Evolutionary conservation across 2,888 invertebrate genomes (phyloP), one percentile per base, ranked within the genome.

Genomic region (Lasioglossum zephyrum): DNA sequence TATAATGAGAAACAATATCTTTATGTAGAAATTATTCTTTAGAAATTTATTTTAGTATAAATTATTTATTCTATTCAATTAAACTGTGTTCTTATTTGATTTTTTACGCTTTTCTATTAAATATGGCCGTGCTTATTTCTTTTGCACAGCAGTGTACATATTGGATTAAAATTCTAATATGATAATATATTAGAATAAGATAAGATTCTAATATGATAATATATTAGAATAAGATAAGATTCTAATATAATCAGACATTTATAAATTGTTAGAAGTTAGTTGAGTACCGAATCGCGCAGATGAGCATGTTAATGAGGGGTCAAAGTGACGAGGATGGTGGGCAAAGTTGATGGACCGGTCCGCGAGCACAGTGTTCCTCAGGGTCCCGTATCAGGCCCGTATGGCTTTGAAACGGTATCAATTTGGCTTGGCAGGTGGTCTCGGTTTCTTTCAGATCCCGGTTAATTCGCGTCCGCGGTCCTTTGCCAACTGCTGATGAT

Each of bases 391-490:
- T 72, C 44, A 26, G 44, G 8, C 72, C 72, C 44, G 72, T 44
- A 72, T 72, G 13, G 47, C 26, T 72, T 44, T 47, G 26, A 72
- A 72, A 72, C 44, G 31, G 60, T 49, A 75, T 60, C 41, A 69
- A 77, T 84, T 63, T 31, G 39, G 4, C 5, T 41, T 36, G 44
- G n/a, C 41, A 47, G 41, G 13, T 41, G 4, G n/a, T 18, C 41
- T 36, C 2, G 39, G 39, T 76, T 73, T 63, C 75, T 79, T 84
- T 84, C 47, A 5, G 39, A 60, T 4, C 22, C 18, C 26, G 47
- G 49, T 77, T 82, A 74, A 84, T 82, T 82, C 69, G 57, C 41
- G 31, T 41, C 63, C 75, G 72, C 84, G 11, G 53, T 53, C 53
- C 78, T 73, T 78, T 72, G 73, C 44, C 22, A 75, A 66, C 18